A percentile compares a stretch with the other conserved stretches of the same genome.
Conservation (phyloP, 2,888 invertebrate species). For the Creontiades dilutus region DNA sequence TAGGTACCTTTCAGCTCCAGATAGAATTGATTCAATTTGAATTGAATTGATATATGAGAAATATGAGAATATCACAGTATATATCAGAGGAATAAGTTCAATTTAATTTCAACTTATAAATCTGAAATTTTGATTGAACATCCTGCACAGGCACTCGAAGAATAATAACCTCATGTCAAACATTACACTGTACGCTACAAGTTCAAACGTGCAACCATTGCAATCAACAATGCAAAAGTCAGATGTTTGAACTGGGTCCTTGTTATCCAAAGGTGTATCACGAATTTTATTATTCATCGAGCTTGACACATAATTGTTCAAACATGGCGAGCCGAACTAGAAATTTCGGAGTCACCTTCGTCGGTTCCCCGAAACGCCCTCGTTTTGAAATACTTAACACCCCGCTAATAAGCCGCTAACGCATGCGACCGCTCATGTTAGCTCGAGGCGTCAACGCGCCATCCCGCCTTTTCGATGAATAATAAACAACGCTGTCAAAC, state of each 20-base stretch:
- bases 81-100: too few relatives aligned
- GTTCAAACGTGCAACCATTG: too few relatives aligned
- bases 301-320: neutral
- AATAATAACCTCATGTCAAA: too few relatives aligned
- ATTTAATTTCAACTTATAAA: too few relatives aligned
- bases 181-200: too few relatives aligned
- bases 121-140: too few relatives aligned
- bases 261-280: neutral
- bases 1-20: too few relatives aligned
- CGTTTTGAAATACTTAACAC: constrained; percentile 32
- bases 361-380: constrained; percentile 27
- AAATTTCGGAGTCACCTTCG: neutral
- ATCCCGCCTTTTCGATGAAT: constrained; percentile 32
- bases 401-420: constrained; percentile 22
- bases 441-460: constrained; percentile 13
- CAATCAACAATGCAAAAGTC: too few relatives aligned
- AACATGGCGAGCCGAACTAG: neutral
- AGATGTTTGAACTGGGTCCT: neutral
- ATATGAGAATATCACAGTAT: too few relatives aligned
- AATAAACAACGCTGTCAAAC: constrained; percentile 34
- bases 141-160: too few relatives aligned
- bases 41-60: too few relatives aligned
- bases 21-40: too few relatives aligned
- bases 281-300: neutral
- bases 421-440: neutral